Conservation (phyloP, 2,113 vertebrate species). For the Protobothrops flavoviridis region DNA sequence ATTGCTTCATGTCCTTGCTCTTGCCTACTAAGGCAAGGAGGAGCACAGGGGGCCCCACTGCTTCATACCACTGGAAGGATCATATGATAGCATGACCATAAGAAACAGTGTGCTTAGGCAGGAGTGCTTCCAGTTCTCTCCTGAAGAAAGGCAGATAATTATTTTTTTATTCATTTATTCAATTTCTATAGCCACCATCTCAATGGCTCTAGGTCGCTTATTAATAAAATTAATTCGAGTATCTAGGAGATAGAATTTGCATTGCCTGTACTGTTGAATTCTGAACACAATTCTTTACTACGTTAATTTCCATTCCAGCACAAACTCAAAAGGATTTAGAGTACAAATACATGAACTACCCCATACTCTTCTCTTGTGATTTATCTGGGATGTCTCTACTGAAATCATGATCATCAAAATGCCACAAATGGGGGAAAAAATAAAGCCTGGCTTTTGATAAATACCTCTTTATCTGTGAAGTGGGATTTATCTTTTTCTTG, state of each 20-base stretch:
- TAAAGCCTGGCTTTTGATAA: conserved; percentile 6
- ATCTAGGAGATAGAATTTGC: neutral
- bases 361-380: neutral
- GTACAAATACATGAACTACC: neutral
- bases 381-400: neutral
- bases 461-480: conserved; percentile 99
- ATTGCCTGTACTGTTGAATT: neutral
- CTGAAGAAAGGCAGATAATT: neutral
- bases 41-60: neutral
- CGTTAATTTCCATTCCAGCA: neutral
- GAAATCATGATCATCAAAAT: neutral
- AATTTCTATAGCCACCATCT: neutral
- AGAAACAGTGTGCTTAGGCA: neutral
- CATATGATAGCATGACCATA: neutral
- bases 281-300: neutral
- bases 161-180: neutral
- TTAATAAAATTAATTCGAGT: neutral
- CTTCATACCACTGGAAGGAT: neutral
- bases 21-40: neutral
- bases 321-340: neutral
- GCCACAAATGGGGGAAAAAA: neutral
- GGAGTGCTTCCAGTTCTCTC: neutral
- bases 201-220: neutral
- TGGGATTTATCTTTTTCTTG: conserved; percentile 99
- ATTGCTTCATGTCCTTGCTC: neutral